Conservation (phyloP, 2,888 invertebrate genomes). For the Dendrolimus houi region DNA sequence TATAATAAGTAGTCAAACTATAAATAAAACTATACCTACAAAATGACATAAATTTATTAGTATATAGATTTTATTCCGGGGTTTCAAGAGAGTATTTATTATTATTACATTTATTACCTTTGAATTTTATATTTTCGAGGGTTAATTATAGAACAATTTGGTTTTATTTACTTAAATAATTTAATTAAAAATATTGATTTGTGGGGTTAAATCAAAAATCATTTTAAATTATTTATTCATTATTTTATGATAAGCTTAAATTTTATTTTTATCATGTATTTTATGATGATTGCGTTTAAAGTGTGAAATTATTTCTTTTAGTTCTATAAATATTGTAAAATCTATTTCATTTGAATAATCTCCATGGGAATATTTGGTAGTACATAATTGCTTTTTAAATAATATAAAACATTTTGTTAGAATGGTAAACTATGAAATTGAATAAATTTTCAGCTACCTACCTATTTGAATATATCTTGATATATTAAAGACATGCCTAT, state of each 20-base stretch:
- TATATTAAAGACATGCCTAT: too few species aligned
- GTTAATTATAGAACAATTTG: slow-evolving; percentile 67
- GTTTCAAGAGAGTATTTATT: slow-evolving; percentile 76
- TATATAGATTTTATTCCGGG: slow-evolving; percentile 55
- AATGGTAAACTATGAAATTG: too few species aligned
- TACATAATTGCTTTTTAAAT: too few species aligned
- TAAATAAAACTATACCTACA: too few species aligned
- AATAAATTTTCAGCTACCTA: too few species aligned
- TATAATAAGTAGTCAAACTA: too few species aligned
- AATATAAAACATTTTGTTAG: too few species aligned
- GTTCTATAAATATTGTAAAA: slow-evolving; percentile 62
- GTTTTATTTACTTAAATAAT: slow-evolving; percentile 79
- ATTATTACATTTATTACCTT: slow-evolving; percentile 78
- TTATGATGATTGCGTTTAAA: slow-evolving; percentile 70
- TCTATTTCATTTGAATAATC: slow-evolving; percentile 80
- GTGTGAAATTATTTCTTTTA: slow-evolving; percentile 70
- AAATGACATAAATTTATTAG: too few species aligned
- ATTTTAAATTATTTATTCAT: slow-evolving; percentile 68
- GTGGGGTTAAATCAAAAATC: slow-evolving; percentile 67
- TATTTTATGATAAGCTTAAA: slow-evolving; percentile 12
- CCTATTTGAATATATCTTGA: too few species aligned
- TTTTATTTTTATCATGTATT: slow-evolving; percentile 56
- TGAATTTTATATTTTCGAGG: slow-evolving; percentile 78
- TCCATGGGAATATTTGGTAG: slow-evolving; percentile 36
- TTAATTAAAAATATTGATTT: slow-evolving; percentile 82